Conservation (phyloP, 2,797 vertebrate species). For the Pipistrellus pipistrellus region DNA sequence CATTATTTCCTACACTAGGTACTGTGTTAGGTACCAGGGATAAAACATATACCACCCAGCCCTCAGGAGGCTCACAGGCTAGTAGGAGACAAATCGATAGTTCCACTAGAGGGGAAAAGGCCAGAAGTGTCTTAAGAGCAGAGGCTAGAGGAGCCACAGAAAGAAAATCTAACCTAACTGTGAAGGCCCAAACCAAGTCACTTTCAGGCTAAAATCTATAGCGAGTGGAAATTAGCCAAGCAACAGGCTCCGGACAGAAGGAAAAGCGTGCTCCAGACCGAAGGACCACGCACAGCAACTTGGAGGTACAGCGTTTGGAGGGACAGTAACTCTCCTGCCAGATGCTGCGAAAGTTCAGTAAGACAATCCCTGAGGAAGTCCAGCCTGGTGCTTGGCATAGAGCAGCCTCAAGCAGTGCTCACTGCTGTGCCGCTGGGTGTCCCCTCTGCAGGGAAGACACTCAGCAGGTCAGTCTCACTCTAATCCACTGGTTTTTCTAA, state of each 20-base stretch:
- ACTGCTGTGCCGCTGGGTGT: not conserved
- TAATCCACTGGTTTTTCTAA: not conserved
- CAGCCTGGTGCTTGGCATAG: not conserved
- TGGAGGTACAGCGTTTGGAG: not conserved
- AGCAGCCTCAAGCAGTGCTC: not conserved
- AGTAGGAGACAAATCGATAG: not conserved
- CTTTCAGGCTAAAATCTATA: not conserved
- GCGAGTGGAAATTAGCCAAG: not conserved
- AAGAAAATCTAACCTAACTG: not conserved
- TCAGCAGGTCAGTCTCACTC: not conserved
- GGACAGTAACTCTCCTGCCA: not conserved
- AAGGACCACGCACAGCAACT: not conserved
- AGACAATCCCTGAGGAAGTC: not conserved
- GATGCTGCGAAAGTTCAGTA: too few relatives aligned
- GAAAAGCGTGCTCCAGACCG: not conserved
- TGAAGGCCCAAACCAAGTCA: not conserved
- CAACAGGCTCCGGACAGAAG: not conserved
- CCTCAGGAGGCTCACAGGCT: not conserved
- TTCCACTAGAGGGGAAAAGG: not conserved
- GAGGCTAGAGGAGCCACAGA: not conserved
- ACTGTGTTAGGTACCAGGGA: not conserved
- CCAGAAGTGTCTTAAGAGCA: not conserved
- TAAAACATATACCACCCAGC: not conserved
- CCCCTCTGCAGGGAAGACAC: not conserved
- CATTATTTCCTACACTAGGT: not conserved